Conservation (phyloP, 2,113 vertebrate genomes). For the Melierax canorus region DNA sequence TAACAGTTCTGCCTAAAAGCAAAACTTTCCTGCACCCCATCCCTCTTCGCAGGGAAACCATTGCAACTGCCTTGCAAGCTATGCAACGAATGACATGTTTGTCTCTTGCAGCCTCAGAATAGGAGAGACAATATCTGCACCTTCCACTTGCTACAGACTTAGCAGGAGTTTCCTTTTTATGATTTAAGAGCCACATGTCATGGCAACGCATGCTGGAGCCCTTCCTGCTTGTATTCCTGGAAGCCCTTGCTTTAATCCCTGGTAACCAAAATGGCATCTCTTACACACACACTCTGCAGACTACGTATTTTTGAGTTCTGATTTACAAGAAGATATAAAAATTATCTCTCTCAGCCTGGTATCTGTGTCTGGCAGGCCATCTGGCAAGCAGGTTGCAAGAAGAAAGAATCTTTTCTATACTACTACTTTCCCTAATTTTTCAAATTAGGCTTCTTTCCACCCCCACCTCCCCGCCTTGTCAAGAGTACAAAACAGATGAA, state of each 20-base stretch:
- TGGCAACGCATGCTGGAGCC: background rate
- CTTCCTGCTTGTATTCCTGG: background rate
- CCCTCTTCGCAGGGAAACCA: background rate
- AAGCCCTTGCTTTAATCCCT: background rate
- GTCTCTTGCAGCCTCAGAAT: background rate
- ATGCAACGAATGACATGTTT: background rate
- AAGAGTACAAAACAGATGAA: background rate
- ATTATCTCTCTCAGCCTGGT: background rate
- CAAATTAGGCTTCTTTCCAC: background rate
- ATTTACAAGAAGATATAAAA: background rate
- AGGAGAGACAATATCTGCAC: background rate
- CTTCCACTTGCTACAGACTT: background rate
- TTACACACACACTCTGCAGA: background rate
- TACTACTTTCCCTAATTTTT: background rate
- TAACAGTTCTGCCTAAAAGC: background rate
- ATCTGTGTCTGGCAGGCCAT: background rate
- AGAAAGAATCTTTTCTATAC: background rate
- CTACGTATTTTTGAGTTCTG: background rate
- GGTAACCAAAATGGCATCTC: background rate
- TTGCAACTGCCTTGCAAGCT: background rate
- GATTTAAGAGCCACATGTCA: background rate
- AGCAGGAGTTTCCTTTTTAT: background rate
- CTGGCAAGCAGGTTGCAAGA: background rate
- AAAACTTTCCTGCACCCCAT: background rate
- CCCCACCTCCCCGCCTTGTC: background rate